Percentiles rank a stretch among this genome's conserved stretches.
Conservation (phyloP, 2,888 invertebrate species). For the Chydorus sphaericus region DNA sequence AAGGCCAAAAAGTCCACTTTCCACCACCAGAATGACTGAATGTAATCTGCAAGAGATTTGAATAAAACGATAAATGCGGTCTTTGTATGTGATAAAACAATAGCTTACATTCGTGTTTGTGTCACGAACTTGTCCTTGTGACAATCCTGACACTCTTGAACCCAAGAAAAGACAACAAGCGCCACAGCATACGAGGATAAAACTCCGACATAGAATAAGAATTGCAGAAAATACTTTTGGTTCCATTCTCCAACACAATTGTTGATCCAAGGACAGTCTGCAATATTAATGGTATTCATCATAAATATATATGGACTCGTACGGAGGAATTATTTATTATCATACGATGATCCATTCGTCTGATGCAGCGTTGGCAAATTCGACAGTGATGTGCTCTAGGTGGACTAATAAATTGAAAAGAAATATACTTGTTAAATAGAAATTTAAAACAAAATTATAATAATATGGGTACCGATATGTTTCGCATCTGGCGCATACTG, state of each 20-base stretch:
- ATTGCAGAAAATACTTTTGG: conserved; percentile 82
- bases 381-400: conserved; percentile 53
- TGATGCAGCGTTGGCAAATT: conserved; percentile 66
- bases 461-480: conserved; percentile 46
- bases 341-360: conserved; percentile 72
- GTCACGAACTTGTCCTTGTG: conserved; percentile 45
- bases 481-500: conserved; percentile 64
- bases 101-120: conserved; percentile 57
- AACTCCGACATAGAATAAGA: conserved; percentile 61
- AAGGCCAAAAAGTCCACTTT: conserved; percentile 69
- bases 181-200: conserved; percentile 48
- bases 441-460: conserved; percentile 58
- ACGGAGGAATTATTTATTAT: conserved; percentile 42
- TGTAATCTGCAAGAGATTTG: conserved; percentile 48
- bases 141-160: conserved; percentile 50
- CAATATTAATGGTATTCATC: background rate
- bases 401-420: conserved; percentile 25
- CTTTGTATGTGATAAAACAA: background rate
- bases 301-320: background rate
- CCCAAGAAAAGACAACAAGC: conserved; percentile 57
- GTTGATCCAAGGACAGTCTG: conserved; percentile 46
- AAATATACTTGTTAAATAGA: conserved; percentile 13
- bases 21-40: conserved; percentile 62
- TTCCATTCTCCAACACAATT: conserved; percentile 85
- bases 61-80: conserved; percentile 10